These are phyloP conservation scores for Polyommatus icarus DNA, from an alignment of 2,888 invertebrate genomes.

Conservation along the genomic window DNA sequence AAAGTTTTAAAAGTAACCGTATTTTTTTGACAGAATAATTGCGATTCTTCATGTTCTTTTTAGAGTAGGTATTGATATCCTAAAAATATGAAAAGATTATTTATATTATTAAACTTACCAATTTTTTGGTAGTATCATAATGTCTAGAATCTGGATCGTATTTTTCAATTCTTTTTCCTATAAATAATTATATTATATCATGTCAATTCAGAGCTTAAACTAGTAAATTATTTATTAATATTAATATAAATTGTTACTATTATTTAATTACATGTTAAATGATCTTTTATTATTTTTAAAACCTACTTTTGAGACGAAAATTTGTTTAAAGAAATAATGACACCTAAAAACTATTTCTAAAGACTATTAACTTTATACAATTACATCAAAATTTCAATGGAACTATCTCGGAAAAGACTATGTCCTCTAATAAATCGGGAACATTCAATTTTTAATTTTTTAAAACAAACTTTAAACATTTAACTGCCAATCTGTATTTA, in stretches of 20 bases:
- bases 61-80: background rate
- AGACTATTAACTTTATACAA: background rate
- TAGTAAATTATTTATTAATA: too few relatives aligned
- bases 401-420: background rate
- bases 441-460: background rate
- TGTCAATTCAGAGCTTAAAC: too few relatives aligned
- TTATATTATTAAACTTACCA: too few relatives aligned
- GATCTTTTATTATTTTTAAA: background rate
- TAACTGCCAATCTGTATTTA: slow-evolving; percentile 27
- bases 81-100: background rate
- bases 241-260: background rate
- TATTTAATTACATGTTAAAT: background rate
- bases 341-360: background rate
- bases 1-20: too few relatives aligned
- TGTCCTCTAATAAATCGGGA: background rate
- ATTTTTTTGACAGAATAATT: too few relatives aligned
- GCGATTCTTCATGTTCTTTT: background rate
- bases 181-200: background rate
- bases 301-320: background rate
- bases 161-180: too few relatives aligned
- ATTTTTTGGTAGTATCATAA: too few relatives aligned
- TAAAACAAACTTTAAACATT: background rate
- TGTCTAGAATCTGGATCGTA: too few relatives aligned
- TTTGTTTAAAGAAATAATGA: background rate
- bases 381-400: background rate